These are phyloP conservation scores for Austrofundulus limnaeus DNA, from an alignment of 2,113 vertebrate species.

Conservation along the genomic window DNA sequence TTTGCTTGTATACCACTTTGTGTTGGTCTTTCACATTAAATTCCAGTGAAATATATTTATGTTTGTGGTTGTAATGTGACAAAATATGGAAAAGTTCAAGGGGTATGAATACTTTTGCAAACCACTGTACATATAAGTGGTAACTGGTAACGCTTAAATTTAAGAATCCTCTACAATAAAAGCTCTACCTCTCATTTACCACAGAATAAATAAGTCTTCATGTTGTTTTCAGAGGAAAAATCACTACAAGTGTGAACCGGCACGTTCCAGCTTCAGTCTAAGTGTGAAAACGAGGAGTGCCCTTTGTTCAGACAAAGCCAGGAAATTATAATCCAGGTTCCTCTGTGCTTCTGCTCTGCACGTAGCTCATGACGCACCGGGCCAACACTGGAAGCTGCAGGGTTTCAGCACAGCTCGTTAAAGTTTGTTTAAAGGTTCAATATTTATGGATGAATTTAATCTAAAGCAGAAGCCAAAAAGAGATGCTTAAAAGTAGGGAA, in stretches of 20 bases:
- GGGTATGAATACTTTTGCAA: too few species aligned
- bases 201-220: not conserved
- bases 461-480: too few species aligned
- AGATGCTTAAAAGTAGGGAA: too few species aligned
- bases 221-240: not conserved
- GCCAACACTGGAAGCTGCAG: not conserved
- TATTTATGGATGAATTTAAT: too few species aligned
- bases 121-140: too few species aligned
- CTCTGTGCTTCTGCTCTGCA: not conserved
- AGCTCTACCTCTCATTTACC: not conserved
- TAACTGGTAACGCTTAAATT: too few species aligned
- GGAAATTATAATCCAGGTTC: slow-evolving; percentile 2
- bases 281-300: not conserved
- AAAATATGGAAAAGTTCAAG: too few species aligned
- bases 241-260: not conserved
- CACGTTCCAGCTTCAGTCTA: not conserved
- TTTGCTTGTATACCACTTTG: too few species aligned
- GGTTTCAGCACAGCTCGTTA: not conserved
- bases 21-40: too few species aligned
- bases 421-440: not conserved
- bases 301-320: slow-evolving; percentile 12
- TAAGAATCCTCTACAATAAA: too few species aligned
- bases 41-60: too few species aligned
- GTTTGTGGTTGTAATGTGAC: too few species aligned
- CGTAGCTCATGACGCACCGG: not conserved